Conservation (phyloP, 2,888 invertebrate species). For the Alloscopus bannaensis region DNA sequence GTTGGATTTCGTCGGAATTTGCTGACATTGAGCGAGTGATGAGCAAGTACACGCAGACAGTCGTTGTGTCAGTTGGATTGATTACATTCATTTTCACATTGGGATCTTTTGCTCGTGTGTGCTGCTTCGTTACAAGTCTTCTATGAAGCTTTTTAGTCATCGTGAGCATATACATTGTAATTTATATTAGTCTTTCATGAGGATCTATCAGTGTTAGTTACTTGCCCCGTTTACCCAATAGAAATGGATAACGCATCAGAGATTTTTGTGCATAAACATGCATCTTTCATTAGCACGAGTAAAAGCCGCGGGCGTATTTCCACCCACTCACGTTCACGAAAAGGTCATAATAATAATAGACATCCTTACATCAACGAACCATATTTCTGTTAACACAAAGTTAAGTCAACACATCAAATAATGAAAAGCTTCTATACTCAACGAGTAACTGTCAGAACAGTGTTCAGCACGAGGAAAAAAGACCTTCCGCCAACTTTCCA, state of each 20-base stretch:
- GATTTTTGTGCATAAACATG: too few species aligned
- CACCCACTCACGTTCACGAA: background rate
- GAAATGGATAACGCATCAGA: too few species aligned
- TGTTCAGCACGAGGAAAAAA: too few species aligned
- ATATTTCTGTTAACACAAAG: too few species aligned
- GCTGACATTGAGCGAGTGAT: slow-evolving; percentile 41
- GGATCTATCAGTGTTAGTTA: slow-evolving; percentile 10
- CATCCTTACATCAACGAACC: too few species aligned
- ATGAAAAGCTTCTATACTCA: too few species aligned
- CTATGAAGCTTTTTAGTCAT: slow-evolving; percentile 45
- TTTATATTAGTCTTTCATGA: slow-evolving; percentile 50
- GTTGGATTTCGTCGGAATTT: slow-evolving; percentile 2
- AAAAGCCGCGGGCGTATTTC: background rate
- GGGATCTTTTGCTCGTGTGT: slow-evolving; percentile 30
- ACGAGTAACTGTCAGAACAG: too few species aligned
- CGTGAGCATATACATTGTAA: slow-evolving; percentile 55
- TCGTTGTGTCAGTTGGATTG: slow-evolving; percentile 58
- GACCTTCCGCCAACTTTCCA: slow-evolving; percentile 30
- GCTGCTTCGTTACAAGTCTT: slow-evolving; percentile 11
- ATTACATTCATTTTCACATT: slow-evolving; percentile 57
- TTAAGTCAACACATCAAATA: too few species aligned
- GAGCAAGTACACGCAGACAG: slow-evolving; percentile 46
- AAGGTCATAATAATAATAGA: background rate
- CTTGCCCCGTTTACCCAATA: too few species aligned
- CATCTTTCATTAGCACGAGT: too few species aligned